Conservation (phyloP, 2,113 vertebrate genomes). For the Cyanoderma ruficeps region DNA sequence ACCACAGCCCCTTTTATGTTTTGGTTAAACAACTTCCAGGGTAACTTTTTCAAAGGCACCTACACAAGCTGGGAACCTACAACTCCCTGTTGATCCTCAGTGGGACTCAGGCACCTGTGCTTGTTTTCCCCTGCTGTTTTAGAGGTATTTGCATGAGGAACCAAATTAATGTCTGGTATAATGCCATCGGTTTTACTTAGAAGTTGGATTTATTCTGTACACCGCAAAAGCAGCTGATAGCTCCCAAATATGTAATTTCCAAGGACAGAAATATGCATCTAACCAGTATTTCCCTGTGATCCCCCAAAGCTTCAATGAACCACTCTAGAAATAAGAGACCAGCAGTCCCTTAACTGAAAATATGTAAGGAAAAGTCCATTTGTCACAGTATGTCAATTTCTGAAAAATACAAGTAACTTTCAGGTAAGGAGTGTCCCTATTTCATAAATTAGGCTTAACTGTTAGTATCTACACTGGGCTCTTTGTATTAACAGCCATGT, state of each 20-base stretch:
- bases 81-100: not conserved
- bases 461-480: conserved; percentile 3
- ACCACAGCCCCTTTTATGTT: conserved; percentile 11
- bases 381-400: not conserved
- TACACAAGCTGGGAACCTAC: not conserved
- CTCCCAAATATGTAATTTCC: not conserved
- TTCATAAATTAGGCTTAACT: conserved; percentile 32
- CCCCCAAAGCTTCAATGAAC: not conserved
- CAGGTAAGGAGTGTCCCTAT: not conserved
- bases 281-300: not conserved
- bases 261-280: not conserved
- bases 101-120: not conserved
- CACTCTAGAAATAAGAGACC: not conserved
- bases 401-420: not conserved
- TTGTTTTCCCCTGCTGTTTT: not conserved
- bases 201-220: not conserved
- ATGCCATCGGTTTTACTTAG: not conserved
- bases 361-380: not conserved
- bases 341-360: not conserved
- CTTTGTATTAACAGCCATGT: conserved; percentile 47
- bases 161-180: not conserved
- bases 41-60: conserved; percentile 3
- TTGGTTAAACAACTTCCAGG: conserved; percentile 31
- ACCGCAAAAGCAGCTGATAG: not conserved
- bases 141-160: not conserved